These are phyloP conservation scores for Lasioglossum morio DNA, from an alignment of 2,888 invertebrate species.

Conservation along the genomic window DNA sequence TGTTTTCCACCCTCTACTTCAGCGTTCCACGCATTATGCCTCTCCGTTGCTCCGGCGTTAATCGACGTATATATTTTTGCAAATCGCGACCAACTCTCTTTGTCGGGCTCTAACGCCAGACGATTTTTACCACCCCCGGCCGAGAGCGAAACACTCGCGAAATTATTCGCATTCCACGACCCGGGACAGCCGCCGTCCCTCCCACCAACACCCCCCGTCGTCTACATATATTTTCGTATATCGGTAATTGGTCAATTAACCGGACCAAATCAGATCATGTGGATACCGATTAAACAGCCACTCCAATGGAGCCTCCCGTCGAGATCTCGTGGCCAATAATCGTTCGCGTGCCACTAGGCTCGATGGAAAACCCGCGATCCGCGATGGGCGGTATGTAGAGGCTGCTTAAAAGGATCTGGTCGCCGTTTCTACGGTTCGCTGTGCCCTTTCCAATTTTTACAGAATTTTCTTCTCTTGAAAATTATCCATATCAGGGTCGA, in stretches of 20 bases:
- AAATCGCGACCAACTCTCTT: conserved; percentile 1
- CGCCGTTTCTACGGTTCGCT: not conserved
- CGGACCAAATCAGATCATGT: conserved; percentile 47
- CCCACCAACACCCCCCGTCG: not conserved
- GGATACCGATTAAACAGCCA: conserved; percentile 52
- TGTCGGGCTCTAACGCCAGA: not conserved
- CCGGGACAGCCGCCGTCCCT: not conserved
- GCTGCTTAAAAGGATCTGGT: not conserved
- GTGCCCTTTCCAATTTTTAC: not conserved
- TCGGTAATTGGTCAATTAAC: conserved; percentile 39
- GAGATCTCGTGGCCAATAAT: conserved; percentile 54
- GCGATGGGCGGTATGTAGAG: not conserved
- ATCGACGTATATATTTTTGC: conserved; percentile 8
- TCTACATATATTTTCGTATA: conserved; percentile 13
- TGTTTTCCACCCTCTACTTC: conserved; percentile 25
- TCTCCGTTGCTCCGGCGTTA: conserved; percentile 32
- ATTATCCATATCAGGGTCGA: too few species aligned
- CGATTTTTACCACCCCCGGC: not conserved
- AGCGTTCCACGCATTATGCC: conserved; percentile 40
- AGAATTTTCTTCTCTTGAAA: too few species aligned
- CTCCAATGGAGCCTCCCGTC: conserved; percentile 28
- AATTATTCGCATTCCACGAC: not conserved
- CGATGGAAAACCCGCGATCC: conserved; percentile 53
- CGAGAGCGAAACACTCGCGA: not conserved
- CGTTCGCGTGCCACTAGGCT: conserved; percentile 36